phyloP scores from a whole-genome alignment of 2,888 invertebrate species.

The Drosophila mulleri region DNA sequence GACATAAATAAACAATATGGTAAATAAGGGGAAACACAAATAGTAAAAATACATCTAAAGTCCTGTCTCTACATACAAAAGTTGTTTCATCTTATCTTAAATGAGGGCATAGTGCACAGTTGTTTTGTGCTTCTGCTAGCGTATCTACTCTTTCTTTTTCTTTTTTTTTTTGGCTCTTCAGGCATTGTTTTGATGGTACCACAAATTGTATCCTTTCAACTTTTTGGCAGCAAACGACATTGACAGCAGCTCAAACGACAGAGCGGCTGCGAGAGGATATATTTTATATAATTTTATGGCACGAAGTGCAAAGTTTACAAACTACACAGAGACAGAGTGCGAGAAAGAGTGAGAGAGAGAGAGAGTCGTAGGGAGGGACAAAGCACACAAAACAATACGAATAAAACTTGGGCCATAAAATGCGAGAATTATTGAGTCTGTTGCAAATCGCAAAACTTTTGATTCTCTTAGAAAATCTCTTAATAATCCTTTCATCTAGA shows the following conservation, averaged over 20 bases:
- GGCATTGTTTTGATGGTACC: constrained; percentile 22
- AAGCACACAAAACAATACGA: constrained; percentile 50
- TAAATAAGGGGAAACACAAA: neutral
- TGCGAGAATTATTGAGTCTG: constrained; percentile 61
- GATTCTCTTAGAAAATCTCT: constrained; percentile 51
- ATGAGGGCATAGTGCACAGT: neutral
- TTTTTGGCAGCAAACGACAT: constrained; percentile 37
- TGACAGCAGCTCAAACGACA: constrained; percentile 26
- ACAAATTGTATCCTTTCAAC: constrained; percentile 50
- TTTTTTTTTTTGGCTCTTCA: neutral
- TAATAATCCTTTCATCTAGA: constrained; percentile 61
- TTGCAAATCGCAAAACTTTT: constrained; percentile 61
- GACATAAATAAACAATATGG: neutral
- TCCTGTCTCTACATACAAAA: neutral
- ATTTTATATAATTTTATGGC: constrained; percentile 64
- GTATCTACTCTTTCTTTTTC: neutral
- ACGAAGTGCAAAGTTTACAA: constrained; percentile 55
- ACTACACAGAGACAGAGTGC: constrained; percentile 12
- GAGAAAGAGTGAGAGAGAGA: neutral
- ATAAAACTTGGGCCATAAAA: constrained; percentile 60
- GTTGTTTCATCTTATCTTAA: constrained; percentile 4
- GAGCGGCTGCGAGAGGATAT: constrained; percentile 26
- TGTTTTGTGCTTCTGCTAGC: constrained; percentile 2
- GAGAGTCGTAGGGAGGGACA: neutral
- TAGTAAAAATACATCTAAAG: neutral